Conservation (phyloP, 2,113 vertebrate species). For the Oncorhynchus gorbuscha region DNA sequence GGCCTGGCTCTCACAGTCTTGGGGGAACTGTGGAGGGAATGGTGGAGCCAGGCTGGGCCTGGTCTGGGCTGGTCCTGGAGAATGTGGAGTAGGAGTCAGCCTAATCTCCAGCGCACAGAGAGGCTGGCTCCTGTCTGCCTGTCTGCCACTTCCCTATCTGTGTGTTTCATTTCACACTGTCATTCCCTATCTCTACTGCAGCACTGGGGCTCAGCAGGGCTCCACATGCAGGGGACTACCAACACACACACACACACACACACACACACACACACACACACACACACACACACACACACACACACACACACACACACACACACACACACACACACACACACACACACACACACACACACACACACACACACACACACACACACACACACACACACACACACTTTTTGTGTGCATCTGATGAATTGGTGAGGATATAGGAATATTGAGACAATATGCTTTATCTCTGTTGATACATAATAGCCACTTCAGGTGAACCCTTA, state of each 20-base stretch:
- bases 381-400: neutral
- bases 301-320: neutral
- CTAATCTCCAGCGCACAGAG: conserved; percentile 80
- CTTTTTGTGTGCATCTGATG: too few species aligned
- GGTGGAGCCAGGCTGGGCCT: conserved; percentile 71
- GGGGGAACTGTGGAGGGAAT: conserved; percentile 14
- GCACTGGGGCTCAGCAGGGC: conserved; percentile 38
- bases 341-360: conserved; percentile 8
- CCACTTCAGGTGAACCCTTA: too few species aligned
- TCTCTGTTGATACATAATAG: too few species aligned
- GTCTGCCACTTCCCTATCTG: conserved; percentile 82
- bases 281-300: conserved; percentile 17
- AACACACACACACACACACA: neutral
- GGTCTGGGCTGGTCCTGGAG: conserved; percentile 73
- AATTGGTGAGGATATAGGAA: too few species aligned
- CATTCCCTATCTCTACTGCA: conserved; percentile 71
- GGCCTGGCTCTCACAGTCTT: too few species aligned
- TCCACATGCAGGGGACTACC: conserved; percentile 5
- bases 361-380: neutral
- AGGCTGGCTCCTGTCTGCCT: conserved; percentile 86
- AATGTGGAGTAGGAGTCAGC: conserved; percentile 85
- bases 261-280: conserved; percentile 11
- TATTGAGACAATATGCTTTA: too few species aligned
- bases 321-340: neutral
- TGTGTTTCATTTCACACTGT: conserved; percentile 88